Conservation (phyloP, 1,140 invertebrate species). For the Eufriesea mexicana region DNA sequence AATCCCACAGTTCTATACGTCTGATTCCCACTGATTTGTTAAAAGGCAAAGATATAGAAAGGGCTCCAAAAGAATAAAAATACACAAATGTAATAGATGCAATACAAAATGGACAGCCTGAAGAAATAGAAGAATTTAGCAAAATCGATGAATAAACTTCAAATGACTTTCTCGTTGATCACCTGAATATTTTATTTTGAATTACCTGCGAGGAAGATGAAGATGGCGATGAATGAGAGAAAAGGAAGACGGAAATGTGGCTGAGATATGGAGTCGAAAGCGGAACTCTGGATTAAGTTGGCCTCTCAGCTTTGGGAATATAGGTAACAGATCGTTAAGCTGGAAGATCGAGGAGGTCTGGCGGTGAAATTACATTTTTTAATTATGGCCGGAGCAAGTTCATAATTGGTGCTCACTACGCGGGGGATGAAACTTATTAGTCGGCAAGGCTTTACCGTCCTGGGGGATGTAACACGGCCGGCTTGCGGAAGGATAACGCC, state of each 20-base stretch:
- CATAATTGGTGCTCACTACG: conserved; percentile 82
- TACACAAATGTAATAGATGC: too few species aligned
- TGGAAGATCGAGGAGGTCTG: conserved; percentile 63
- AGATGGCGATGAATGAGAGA: not conserved
- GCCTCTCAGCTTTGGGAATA: conserved; percentile 39
- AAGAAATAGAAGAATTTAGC: too few species aligned
- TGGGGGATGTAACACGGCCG: conserved; percentile 72
- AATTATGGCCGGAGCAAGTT: conserved; percentile 79
- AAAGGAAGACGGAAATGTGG: not conserved
- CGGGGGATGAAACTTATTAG: conserved; percentile 81
- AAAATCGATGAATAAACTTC: not conserved
- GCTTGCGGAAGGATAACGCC: conserved; percentile 68
- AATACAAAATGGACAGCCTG: too few species aligned
- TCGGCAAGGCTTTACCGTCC: conserved; percentile 73
- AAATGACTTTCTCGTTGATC: not conserved
- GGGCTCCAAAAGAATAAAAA: too few species aligned
- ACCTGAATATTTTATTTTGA: conserved; percentile 15
- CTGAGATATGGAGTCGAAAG: not conserved
- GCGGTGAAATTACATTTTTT: conserved; percentile 79
- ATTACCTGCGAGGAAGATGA: not conserved
- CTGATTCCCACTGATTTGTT: too few species aligned
- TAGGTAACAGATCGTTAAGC: conserved; percentile 66
- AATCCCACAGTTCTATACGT: too few species aligned
- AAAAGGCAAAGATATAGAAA: too few species aligned
- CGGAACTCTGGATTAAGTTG: conserved; percentile 25